phyloP scores from a whole-genome alignment of 2,113 vertebrate species.

The Anser cygnoides region DNA sequence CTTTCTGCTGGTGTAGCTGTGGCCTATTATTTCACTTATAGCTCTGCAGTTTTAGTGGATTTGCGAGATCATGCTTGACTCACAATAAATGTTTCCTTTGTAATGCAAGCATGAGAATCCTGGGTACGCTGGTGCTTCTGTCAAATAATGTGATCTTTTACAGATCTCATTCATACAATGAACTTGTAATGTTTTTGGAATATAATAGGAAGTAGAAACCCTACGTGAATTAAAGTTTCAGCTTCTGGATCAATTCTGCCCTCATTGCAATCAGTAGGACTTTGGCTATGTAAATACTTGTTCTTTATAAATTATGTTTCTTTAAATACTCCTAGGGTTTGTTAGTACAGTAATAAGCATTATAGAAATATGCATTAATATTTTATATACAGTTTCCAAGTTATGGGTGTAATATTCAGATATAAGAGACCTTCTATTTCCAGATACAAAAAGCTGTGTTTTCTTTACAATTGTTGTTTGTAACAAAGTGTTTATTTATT shows the following conservation, averaged over 20 bases:
- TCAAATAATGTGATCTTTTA: neutral
- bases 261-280: neutral
- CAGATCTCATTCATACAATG: neutral
- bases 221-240: neutral
- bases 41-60: neutral
- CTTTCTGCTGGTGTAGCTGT: neutral
- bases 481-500: neutral
- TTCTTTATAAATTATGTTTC: neutral
- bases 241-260: neutral
- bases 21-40: neutral
- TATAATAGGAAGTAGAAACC: neutral
- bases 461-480: neutral
- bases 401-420: neutral
- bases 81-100: neutral
- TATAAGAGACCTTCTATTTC: neutral
- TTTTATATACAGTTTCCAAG: neutral
- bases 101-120: neutral
- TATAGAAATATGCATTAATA: neutral
- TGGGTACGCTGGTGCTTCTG: neutral
- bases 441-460: accelerated
- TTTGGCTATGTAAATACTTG: neutral
- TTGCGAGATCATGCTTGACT: neutral
- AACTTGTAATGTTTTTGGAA: neutral
- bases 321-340: neutral
- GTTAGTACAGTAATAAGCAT: neutral